Conservation (phyloP, 2,888 invertebrate species). For the Lepidocyrtoides sp. region DNA sequence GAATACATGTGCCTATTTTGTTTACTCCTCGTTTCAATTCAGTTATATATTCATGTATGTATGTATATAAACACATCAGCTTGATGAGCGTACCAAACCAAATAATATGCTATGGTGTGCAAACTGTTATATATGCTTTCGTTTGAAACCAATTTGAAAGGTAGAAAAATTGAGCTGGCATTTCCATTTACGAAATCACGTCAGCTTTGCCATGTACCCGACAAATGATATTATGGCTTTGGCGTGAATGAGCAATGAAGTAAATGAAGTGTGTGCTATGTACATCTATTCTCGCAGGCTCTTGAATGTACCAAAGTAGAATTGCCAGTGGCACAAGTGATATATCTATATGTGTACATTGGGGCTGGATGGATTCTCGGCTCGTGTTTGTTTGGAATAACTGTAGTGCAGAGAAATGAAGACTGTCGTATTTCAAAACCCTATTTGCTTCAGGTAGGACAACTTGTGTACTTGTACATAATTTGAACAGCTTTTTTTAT, state of each 20-base stretch:
- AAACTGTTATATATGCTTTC: not conserved
- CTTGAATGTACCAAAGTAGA: slow-evolving; percentile 74
- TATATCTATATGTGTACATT: slow-evolving; percentile 90
- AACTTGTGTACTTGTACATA: not conserved
- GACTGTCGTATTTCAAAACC: slow-evolving; percentile 95
- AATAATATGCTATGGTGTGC: not conserved
- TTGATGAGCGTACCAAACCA: not conserved
- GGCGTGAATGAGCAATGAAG: slow-evolving; percentile 27
- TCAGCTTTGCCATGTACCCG: not conserved
- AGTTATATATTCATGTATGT: too few relatives aligned
- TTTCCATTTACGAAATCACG: slow-evolving; percentile 56
- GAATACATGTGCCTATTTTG: too few relatives aligned
- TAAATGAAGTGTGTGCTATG: slow-evolving; percentile 21
- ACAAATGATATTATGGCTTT: not conserved
- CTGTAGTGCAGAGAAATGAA: slow-evolving; percentile 93
- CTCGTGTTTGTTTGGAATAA: slow-evolving; percentile 92
- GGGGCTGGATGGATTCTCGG: slow-evolving; percentile 95
- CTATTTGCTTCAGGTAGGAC: slow-evolving; percentile 90
- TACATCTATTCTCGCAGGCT: slow-evolving; percentile 62
- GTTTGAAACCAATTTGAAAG: not conserved
- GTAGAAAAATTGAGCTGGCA: slow-evolving; percentile 29
- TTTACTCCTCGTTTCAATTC: too few relatives aligned
- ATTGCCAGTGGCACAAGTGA: slow-evolving; percentile 57
- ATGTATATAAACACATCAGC: not conserved
- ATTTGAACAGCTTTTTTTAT: not conserved